Base-by-base conservation (phyloP, 2,113 vertebrate species). In the Euleptes europaea region DNA sequence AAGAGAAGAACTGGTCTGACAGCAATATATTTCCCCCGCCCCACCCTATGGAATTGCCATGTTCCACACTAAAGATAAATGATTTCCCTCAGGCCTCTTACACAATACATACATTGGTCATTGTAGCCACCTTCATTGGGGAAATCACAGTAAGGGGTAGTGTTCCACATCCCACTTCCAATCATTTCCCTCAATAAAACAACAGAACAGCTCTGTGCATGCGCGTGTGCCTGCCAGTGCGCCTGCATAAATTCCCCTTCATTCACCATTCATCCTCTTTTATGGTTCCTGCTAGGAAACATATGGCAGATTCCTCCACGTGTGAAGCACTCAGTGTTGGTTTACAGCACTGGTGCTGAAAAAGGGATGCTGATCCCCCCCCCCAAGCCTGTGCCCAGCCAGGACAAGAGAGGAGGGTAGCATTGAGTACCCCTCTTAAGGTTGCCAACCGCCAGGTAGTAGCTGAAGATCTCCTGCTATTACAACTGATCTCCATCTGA, bases 1-100 rank as follows among this genome's bases (percentile, higher is more conserved):
- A 42, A 88, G 81, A 80, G 78, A 44, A 0, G 0, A 73, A 0
- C 0, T 88, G 78, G 83, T 28, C 66, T 83, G 63, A 78, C 84
- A 90, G 79, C 88, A 60, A 75, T 86, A 63, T 35, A 91, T 90
- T 35, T 84, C 78, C 75, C 35, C 86, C 84, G 26, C 26, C 26
- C 26, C 60, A 63, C 28, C 60, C 38, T 87, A 87, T 70, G 66
- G 71, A 78, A 47, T 1, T 28, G 28, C 86, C 65, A 0, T 15
- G 73, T 90, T 85, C 49, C 4, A 1, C 71, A 78, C 75, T 8
- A 0, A 47, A 90, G 86, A 92, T 88, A 90, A 71, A 78, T 84
- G 67, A 5, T 0, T 57, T 83, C 79, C 60, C 0, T 0, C 42
- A 86, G 85, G 70, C 76, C 49, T 83, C 79, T 82, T 80, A 85